Percentiles rank a stretch among this genome's conserved stretches.
Evolutionary conservation across 2,113 vertebrate species (phyloP).

Genomic region (Andinoacara biseriatus): DNA sequence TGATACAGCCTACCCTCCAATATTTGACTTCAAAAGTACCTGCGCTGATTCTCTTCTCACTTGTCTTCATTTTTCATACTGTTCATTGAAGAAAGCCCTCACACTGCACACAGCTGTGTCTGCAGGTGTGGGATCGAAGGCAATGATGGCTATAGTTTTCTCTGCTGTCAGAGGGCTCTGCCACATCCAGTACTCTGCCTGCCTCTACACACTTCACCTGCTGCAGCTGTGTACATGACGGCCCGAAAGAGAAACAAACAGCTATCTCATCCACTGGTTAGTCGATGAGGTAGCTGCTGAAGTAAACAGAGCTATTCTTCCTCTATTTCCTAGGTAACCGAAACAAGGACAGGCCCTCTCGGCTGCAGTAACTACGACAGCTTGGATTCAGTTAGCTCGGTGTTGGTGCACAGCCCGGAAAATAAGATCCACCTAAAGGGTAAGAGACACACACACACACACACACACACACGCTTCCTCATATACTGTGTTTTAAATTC

Average conservation of each 20-base stretch:
- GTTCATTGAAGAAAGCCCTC: neutral
- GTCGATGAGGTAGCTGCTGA: neutral
- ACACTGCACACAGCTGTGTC: constrained; percentile 34
- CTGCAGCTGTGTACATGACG: constrained; percentile 27
- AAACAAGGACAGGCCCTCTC: constrained; percentile 95
- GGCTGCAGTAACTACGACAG: constrained; percentile 99
- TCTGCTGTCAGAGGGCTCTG: constrained; percentile 39
- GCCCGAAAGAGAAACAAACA: constrained; percentile 62
- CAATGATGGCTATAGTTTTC: constrained; percentile 19
- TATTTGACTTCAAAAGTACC: neutral
- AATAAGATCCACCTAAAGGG: constrained; percentile 98
- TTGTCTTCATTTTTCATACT: neutral
- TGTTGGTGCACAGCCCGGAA: constrained; percentile 97
- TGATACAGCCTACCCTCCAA: neutral
- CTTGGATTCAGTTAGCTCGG: constrained; percentile 97
- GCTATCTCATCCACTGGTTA: constrained; percentile 50
- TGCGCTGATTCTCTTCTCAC: neutral
- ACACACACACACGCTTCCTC: neutral
- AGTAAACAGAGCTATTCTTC: constrained; percentile 27
- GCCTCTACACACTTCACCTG: constrained; percentile 12
- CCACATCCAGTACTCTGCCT: neutral
- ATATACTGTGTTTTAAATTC: constrained; percentile 6
- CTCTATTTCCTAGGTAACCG: constrained; percentile 88
- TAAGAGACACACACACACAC: constrained; percentile 65
- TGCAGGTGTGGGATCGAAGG: constrained; percentile 39